Evolutionary conservation across 2,888 invertebrate genomes (phyloP).

Genomic region (Phengaris alcon): DNA sequence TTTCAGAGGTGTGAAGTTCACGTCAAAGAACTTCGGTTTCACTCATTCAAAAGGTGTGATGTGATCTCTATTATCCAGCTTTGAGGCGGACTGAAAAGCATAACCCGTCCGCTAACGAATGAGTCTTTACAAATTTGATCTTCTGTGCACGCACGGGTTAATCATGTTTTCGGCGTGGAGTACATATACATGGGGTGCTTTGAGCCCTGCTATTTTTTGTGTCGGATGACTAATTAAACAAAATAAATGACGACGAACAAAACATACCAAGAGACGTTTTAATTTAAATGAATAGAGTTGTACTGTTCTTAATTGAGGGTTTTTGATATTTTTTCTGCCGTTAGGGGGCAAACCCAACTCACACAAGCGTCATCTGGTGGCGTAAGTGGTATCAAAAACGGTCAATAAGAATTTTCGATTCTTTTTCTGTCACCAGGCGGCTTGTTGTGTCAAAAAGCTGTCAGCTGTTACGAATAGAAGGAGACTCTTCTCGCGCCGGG

Average conservation of each 20-base stretch:
- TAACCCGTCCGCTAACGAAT: constrained; percentile 23
- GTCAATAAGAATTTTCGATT: too few species aligned
- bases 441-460: too few species aligned
- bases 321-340: too few species aligned
- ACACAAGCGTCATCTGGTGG: too few species aligned
- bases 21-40: constrained; percentile 19
- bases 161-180: constrained; percentile 22
- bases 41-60: constrained; percentile 30
- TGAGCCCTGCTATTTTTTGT: neutral
- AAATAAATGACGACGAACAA: neutral
- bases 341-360: too few species aligned
- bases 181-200: neutral
- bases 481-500: too few species aligned
- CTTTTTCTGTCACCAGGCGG: too few species aligned
- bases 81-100: constrained; percentile 9
- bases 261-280: neutral
- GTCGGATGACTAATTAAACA: constrained; percentile 14
- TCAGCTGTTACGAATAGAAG: too few species aligned
- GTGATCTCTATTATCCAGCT: constrained; percentile 13
- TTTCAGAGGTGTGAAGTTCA: constrained; percentile 11
- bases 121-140: constrained; percentile 27
- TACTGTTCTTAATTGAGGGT: too few species aligned
- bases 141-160: constrained; percentile 14
- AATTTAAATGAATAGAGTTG: too few species aligned
- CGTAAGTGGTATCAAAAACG: too few species aligned